Conservation (phyloP, 2,888 invertebrate genomes). For the Pristionchus fissidentatus region DNA sequence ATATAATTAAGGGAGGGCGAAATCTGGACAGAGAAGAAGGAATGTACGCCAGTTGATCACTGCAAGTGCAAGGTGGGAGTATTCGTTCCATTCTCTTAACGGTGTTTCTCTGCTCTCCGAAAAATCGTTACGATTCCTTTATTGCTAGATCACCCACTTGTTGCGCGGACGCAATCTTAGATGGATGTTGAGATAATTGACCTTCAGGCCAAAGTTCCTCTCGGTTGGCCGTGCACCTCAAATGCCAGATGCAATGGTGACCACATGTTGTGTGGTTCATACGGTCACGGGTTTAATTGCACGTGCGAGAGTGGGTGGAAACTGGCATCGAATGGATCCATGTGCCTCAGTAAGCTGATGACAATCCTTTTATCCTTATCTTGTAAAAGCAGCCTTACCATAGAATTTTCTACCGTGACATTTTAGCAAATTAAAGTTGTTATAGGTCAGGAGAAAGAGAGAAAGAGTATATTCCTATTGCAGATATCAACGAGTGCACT, state of each 20-base stretch:
- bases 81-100: neutral
- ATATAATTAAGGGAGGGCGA: constrained; percentile 13
- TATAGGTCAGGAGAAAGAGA: too few species aligned
- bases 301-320: constrained; percentile 39
- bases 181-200: neutral
- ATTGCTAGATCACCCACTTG: too few species aligned
- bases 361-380: neutral
- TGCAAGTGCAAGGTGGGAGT: constrained; percentile 42
- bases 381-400: neutral
- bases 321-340: neutral
- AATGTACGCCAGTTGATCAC: constrained; percentile 48
- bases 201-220: constrained; percentile 39
- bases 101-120: too few species aligned
- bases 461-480: constrained; percentile 77
- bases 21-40: constrained; percentile 26
- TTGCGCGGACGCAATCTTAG: too few species aligned
- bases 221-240: constrained; percentile 43
- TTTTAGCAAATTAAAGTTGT: neutral
- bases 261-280: constrained; percentile 47
- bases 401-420: neutral
- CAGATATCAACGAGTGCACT: constrained; percentile 76
- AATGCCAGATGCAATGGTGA: constrained; percentile 46
- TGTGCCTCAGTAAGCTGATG: constrained; percentile 13
- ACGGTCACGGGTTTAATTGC: neutral
- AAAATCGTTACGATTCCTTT: too few species aligned